These are phyloP conservation scores for Elephantulus edwardii DNA, from an alignment of 2,113 vertebrate species.

Conservation along the genomic window DNA sequence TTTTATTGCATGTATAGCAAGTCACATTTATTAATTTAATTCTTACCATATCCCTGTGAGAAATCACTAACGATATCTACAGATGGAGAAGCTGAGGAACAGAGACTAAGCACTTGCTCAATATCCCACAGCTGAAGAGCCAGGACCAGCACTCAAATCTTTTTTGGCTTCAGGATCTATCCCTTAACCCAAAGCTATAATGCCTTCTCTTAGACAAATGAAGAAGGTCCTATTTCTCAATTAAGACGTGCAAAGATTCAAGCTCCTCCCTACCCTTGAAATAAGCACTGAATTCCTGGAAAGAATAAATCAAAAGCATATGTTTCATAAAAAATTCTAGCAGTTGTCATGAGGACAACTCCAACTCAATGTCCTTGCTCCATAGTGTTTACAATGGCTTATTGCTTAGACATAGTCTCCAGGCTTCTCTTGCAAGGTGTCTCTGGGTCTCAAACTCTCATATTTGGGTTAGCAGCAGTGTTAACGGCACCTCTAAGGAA, in stretches of 20 bases:
- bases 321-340: background rate
- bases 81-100: background rate
- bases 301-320: background rate
- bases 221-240: background rate
- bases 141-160: conserved; percentile 11
- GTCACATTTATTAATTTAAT: conserved; percentile 10
- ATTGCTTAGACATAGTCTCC: background rate
- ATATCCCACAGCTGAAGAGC: background rate
- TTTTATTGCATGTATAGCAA: conserved; percentile 31
- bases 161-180: conserved; percentile 1
- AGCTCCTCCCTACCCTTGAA: background rate
- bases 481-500: background rate
- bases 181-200: background rate
- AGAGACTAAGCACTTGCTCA: background rate
- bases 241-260: background rate
- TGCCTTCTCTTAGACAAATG: background rate
- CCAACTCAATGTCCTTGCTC: background rate
- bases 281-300: background rate
- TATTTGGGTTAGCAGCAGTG: background rate
- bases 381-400: background rate
- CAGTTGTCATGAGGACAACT: background rate
- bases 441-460: background rate
- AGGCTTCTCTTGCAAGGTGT: background rate
- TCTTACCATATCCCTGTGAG: background rate
- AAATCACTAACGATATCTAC: background rate